phyloP scores from a whole-genome alignment of 2,113 vertebrate species.

The Ivindomyrus marchei region DNA sequence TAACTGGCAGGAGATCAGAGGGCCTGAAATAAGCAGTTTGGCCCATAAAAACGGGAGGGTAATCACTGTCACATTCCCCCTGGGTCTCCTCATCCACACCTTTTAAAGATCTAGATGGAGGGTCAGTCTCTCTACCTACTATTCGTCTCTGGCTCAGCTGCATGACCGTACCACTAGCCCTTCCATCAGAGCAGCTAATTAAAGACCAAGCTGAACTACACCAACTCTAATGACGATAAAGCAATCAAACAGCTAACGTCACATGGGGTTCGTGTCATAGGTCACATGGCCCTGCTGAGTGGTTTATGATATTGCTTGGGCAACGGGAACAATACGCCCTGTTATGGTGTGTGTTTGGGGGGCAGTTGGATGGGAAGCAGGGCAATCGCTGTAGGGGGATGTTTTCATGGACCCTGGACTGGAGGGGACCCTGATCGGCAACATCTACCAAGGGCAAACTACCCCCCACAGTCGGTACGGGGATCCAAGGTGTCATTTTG shows the following conservation, averaged over 20 bases:
- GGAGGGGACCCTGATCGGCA: background rate
- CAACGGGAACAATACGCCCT: background rate
- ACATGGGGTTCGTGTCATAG: background rate
- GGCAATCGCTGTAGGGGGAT: background rate
- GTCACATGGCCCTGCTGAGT: background rate
- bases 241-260: background rate
- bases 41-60: background rate
- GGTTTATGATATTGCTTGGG: background rate
- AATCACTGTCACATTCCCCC: background rate
- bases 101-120: background rate
- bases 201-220: background rate
- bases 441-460: background rate
- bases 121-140: background rate
- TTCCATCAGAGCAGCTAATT: background rate
- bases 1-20: background rate
- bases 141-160: background rate
- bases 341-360: background rate
- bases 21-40: background rate
- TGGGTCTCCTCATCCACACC: constrained; percentile 2
- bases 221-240: background rate
- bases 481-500: background rate
- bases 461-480: background rate
- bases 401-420: background rate
- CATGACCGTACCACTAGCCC: background rate
- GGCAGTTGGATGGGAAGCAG: background rate